phyloP scores from a whole-genome alignment of 2,888 invertebrate genomes.

The Ptilodon capucinus region DNA sequence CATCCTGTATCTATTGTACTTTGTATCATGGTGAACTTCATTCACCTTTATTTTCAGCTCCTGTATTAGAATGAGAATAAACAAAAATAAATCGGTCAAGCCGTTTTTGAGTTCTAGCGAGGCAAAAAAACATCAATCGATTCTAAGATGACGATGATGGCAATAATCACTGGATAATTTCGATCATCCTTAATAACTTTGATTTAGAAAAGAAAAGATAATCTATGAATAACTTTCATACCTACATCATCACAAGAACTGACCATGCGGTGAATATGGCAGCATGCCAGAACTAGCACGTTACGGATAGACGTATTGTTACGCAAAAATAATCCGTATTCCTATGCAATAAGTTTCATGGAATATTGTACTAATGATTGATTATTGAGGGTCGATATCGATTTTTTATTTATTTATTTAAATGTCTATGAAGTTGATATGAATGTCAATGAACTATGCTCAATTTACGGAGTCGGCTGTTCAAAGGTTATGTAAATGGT shows the following conservation, averaged over 20 bases:
- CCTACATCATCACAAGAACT: background rate
- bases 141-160: too few relatives aligned
- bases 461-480: background rate
- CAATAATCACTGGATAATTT: too few relatives aligned
- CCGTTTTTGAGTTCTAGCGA: too few relatives aligned
- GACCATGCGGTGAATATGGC: background rate
- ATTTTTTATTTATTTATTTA: background rate
- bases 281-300: background rate
- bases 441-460: background rate
- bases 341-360: background rate
- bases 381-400: background rate
- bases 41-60: too few relatives aligned
- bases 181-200: background rate
- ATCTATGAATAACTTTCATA: background rate
- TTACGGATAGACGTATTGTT: background rate
- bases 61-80: too few relatives aligned
- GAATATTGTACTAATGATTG: background rate
- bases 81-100: too few relatives aligned
- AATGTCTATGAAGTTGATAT: background rate
- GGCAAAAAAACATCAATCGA: too few relatives aligned
- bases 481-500: background rate
- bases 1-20: too few relatives aligned
- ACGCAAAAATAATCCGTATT: background rate
- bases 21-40: too few relatives aligned
- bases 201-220: background rate